Conservation (phyloP, 2,888 invertebrate species). For the Cyaniris semiargus region DNA sequence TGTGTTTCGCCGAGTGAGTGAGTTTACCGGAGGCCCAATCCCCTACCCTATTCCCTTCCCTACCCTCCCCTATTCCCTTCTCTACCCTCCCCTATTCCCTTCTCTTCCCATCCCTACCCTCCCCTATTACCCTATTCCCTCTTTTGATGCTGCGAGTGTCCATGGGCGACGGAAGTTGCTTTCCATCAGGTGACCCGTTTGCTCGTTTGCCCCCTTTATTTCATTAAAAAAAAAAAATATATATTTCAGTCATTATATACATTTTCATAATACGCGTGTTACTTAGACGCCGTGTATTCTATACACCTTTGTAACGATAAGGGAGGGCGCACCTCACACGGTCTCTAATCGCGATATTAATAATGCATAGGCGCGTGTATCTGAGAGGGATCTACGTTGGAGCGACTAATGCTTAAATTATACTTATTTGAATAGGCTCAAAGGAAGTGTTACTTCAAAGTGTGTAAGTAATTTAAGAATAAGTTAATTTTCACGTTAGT, state of each 20-base stretch:
- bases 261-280: not conserved
- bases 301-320: not conserved
- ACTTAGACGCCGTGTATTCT: not conserved
- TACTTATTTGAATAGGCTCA: not conserved
- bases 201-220: too few relatives aligned
- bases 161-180: too few relatives aligned
- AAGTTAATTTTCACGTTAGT: not conserved
- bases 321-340: not conserved
- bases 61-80: too few relatives aligned
- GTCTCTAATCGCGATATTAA: constrained; percentile 1
- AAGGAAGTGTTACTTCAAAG: not conserved
- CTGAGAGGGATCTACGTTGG: not conserved
- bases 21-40: too few relatives aligned
- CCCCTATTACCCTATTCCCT: too few relatives aligned
- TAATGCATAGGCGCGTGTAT: not conserved
- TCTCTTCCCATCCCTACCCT: too few relatives aligned
- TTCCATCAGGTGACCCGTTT: too few relatives aligned
- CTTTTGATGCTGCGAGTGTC: too few relatives aligned
- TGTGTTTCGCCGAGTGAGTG: too few relatives aligned
- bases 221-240: too few relatives aligned
- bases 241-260: not conserved
- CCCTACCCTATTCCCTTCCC: too few relatives aligned
- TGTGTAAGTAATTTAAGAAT: not conserved
- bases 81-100: too few relatives aligned
- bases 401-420: constrained; percentile 9